These are phyloP conservation scores for Andrena bicolor DNA, from an alignment of 2,888 invertebrate genomes.

Conservation along the genomic window DNA sequence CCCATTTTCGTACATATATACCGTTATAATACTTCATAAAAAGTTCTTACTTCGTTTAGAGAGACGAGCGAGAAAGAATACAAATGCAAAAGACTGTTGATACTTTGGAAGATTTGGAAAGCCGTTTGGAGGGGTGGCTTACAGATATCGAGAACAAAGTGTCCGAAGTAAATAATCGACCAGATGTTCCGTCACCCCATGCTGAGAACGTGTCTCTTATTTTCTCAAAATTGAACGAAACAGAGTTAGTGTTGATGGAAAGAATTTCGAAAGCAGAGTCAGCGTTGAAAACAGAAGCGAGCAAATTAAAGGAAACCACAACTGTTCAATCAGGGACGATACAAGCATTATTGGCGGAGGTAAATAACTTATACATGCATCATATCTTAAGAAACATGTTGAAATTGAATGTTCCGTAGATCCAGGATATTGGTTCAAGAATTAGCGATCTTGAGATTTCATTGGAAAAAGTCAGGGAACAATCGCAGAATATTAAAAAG, in stretches of 20 bases:
- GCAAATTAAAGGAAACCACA: slow-evolving; percentile 43
- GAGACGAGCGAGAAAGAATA: slow-evolving; percentile 89
- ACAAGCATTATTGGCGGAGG: slow-evolving; percentile 45
- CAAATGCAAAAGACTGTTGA: slow-evolving; percentile 89
- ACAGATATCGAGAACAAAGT: slow-evolving; percentile 84
- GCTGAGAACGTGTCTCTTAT: slow-evolving; percentile 68
- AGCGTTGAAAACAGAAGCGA: slow-evolving; percentile 64
- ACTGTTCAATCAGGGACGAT: slow-evolving; percentile 36
- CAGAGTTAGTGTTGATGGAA: slow-evolving; percentile 70
- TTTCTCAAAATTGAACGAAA: slow-evolving; percentile 73
- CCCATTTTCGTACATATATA: neutral
- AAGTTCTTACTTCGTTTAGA: slow-evolving; percentile 83
- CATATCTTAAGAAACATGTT: slow-evolving; percentile 4
- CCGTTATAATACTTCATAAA: neutral
- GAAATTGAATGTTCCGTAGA: slow-evolving; percentile 58
- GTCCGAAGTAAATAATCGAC: slow-evolving; percentile 80
- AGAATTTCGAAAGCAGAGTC: slow-evolving; percentile 74
- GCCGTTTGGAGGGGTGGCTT: slow-evolving; percentile 85
- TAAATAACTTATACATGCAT: slow-evolving; percentile 7
- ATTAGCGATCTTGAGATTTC: slow-evolving; percentile 72
- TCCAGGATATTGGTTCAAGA: slow-evolving; percentile 70
- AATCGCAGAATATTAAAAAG: slow-evolving; percentile 63
- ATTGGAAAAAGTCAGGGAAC: slow-evolving; percentile 71
- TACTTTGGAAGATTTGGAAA: slow-evolving; percentile 86
- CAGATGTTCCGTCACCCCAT: slow-evolving; percentile 55